A percentile compares a stretch with the other conserved stretches of the same genome.
Evolutionary conservation across 1,140 invertebrate species (phyloP).

Genomic region (Drusus annulatus): DNA sequence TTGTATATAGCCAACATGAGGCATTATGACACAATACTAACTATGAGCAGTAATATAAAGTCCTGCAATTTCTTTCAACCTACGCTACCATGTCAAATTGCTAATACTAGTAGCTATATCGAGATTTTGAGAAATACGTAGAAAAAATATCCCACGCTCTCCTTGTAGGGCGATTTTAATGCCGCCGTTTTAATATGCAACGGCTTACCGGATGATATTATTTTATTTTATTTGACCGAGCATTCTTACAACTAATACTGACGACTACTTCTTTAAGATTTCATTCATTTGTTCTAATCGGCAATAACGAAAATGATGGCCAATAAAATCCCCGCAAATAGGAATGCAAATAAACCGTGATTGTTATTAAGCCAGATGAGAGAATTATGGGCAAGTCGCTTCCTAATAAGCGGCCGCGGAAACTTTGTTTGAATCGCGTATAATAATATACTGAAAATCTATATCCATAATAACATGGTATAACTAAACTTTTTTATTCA

Average conservation of each 20-base stretch:
- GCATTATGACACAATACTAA: too few relatives aligned
- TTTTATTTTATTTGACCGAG: neutral
- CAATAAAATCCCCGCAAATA: constrained; percentile 22
- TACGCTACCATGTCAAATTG: too few relatives aligned
- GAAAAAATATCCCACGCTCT: constrained; percentile 1
- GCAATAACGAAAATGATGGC: constrained; percentile 4
- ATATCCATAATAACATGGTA: neutral
- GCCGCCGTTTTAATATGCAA: too few relatives aligned
- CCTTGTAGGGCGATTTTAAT: constrained; percentile 14
- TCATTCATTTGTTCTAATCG: constrained; percentile 2
- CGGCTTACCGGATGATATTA: neutral
- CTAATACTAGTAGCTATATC: constrained; percentile 13
- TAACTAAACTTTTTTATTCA: neutral
- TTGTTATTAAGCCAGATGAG: neutral
- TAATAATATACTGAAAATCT: too few relatives aligned
- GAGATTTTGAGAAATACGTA: constrained; percentile 10
- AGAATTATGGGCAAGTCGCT: constrained; percentile 21
- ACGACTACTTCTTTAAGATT: neutral
- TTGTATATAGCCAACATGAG: too few relatives aligned
- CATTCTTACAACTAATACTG: neutral
- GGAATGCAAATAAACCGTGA: constrained; percentile 8
- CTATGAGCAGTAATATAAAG: too few relatives aligned
- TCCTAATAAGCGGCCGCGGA: constrained; percentile 42
- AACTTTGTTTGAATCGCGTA: neutral
- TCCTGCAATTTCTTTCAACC: too few relatives aligned